Evolutionary conservation across 1,140 invertebrate species (phyloP).

Genomic region (Drosophila murphyi): DNA sequence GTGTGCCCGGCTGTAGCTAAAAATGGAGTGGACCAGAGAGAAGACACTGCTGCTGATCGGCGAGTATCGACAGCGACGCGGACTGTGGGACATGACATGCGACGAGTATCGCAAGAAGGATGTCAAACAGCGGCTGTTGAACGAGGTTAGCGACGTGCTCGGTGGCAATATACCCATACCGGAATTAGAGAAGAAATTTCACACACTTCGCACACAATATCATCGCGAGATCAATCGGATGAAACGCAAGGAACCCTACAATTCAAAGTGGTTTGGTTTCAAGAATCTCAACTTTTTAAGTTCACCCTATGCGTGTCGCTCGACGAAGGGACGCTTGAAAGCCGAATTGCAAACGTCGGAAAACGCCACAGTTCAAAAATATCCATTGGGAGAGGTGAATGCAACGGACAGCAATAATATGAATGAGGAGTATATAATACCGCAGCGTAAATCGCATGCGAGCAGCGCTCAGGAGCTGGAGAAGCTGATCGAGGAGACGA

Average conservation of each 20-base stretch:
- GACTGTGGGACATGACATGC: constrained; percentile 84
- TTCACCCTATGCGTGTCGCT: constrained; percentile 77
- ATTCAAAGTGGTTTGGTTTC: constrained; percentile 84
- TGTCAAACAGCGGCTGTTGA: constrained; percentile 73
- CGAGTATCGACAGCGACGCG: constrained; percentile 76
- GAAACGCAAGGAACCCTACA: constrained; percentile 82
- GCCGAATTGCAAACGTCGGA: constrained; percentile 61
- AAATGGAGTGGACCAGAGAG: constrained; percentile 84
- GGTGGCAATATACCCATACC: constrained; percentile 74
- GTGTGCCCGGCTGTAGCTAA: constrained; percentile 54
- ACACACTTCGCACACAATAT: constrained; percentile 80
- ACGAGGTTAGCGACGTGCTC: constrained; percentile 68
- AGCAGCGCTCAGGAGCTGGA: constrained; percentile 73
- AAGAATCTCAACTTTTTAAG: constrained; percentile 80
- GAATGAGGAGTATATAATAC: constrained; percentile 70
- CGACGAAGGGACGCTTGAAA: constrained; percentile 71
- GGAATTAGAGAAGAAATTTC: constrained; percentile 83
- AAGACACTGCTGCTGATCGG: constrained; percentile 77
- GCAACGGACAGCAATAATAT: constrained; percentile 50
- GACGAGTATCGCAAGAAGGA: constrained; percentile 84
- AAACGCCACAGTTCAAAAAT: constrained; percentile 60
- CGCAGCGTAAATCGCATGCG: constrained; percentile 56
- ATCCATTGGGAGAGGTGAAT: constrained; percentile 62
- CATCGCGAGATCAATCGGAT: constrained; percentile 83
- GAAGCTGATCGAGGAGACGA: constrained; percentile 82